Base-by-base conservation (phyloP, 2,113 vertebrate species). In the Syrrhaptes paradoxus region DNA sequence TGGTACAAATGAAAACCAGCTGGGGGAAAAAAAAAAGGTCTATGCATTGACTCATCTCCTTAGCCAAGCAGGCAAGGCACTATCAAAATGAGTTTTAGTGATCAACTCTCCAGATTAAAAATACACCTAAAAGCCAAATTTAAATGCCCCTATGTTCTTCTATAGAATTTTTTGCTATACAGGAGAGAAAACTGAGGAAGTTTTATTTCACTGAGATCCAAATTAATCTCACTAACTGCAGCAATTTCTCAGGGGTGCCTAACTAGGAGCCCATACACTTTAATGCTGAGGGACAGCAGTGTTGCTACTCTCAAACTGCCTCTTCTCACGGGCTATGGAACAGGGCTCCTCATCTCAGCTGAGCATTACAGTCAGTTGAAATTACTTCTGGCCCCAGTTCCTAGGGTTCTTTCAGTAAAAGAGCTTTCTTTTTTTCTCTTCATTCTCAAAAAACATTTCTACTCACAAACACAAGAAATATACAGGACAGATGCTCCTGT, bases 181-280 rank as follows among this genome's bases (percentile, higher is more conserved):
- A 72, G 48, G 52, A 93, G 38, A 86, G 25, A 66, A 81, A 90
- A 75, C 31, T 70, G 74, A 85, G 49, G 38, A 87, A 59, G 34
- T 87, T 93, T 94, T 79, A 79, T 93, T 91, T 91, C 74, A 76
- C 74, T 58, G 66, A 85, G 54, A 55, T 81, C 87, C 94, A 86
- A 88, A 94, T 95, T 94, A 85, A 95, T 62, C 63, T 93, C 83
- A 80, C 76, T 80, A 93, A 74, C 94, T 95, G 91, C 88, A 88
- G 90, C 88, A 94, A 88, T 93, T 96, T 94, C 90, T 96, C 90
- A 86, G 68, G 87, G 92, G 85, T 92, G 90, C 85, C 88, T 93
- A 96, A 94, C 94, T 94, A 95, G 59, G 17, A 93, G 63, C 26
- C 83, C 59, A 58, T 82, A 32, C 66, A 93, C 79, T 59, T 94